Base-by-base conservation (phyloP, 2,113 vertebrate species). In the Phalacrocorax carbo region DNA sequence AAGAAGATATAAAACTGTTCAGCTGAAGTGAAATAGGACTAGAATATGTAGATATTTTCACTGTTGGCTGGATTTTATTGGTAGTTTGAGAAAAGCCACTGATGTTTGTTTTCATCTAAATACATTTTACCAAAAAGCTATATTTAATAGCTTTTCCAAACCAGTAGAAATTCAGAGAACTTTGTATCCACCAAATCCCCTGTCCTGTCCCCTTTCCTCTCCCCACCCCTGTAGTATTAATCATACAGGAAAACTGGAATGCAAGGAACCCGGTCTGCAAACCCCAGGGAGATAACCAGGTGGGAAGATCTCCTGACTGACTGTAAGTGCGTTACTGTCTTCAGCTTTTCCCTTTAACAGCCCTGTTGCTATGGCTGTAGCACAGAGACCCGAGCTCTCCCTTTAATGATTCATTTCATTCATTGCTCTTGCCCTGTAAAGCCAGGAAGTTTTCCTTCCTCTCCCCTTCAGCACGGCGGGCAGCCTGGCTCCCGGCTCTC, bases 391-490 rank as follows among this genome's bases (percentile, higher is more conserved):
- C 0, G 4, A 52, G 65, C 44, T 42, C 65, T 36, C 15, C 49
- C 13, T 66, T 20, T 17, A 55, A 21, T 1, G 0, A 20, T 42
- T 32, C n/a, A 5, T 26, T 16, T 17, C 3, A 1, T 26, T 52
- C 30, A 8, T 36, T 1, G 0, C 18, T 61, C 14, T 42, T 30
- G 20, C 42, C 42, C 20, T 61, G 61, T 7, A 32, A 36, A 12
- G 34, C 34, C 1, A 2, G 46, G 29, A 38, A 30, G 34, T 32
- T 77, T 64, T 64, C 11, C 49, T 40, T 11, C 68, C 21, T 16
- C 54, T 52, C 25, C 49, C 15, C 25, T 40, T 38, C 1, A 5
- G 26, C 5, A 1, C 2, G 0, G 61, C 1, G 5, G 62, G n/a
- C 83, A 62, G 65, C 29, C 34, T 55, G 34, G 48, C 40, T 55